Evolutionary conservation across 2,888 invertebrate species (phyloP), one percentile per base, ranked within the genome.

Genomic region (Catonia carolina): DNA sequence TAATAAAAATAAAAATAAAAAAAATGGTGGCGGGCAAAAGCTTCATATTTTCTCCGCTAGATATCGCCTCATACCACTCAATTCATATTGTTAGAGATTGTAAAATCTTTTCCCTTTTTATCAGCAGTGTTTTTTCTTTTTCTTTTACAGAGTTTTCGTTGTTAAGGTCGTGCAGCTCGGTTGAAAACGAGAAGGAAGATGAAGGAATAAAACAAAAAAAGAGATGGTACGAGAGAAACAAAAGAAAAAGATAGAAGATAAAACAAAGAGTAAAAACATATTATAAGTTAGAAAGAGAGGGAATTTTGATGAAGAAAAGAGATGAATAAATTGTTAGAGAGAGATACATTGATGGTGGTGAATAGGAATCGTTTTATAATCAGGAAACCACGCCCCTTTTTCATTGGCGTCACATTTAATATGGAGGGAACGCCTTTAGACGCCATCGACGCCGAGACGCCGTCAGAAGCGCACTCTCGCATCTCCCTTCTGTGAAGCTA

Each of bases 211-310:
- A 20, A 15, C n/a, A 31, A 14, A 23, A 42, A 2, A 1, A 37
- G 8, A 22, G 2, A 10, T 7, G 51, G n/a, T 2, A 20, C 14
- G n/a, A 10, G 51, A 14, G 17, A 18, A 31, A 41, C 17, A 42
- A n/a, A 31, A 15, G 41, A 42, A 53, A 22, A n/a, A 8, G 27
- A n/a, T 5, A 41, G 42, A 18, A 42, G 20, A 4, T 17, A 2
- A 14, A 36, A 27, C 37, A 8, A 50, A 37, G 31, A 59, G 45
- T 31, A 57, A 60, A n/a, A 52, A 60, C 55, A 57, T 60, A 58
- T 58, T 55, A 64, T 63, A 61, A 63, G 62, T 64, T 61, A 64
- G 41, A 59, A 41, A 50, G 53, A 42, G 42, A 2, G n/a, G 18
- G 41, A 41, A 42, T 3, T n/a, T 5, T 2, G 20, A 42, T 10